Evolutionary conservation across 2,888 invertebrate genomes (phyloP).

Genomic region (Myopa tessellatipennis): DNA sequence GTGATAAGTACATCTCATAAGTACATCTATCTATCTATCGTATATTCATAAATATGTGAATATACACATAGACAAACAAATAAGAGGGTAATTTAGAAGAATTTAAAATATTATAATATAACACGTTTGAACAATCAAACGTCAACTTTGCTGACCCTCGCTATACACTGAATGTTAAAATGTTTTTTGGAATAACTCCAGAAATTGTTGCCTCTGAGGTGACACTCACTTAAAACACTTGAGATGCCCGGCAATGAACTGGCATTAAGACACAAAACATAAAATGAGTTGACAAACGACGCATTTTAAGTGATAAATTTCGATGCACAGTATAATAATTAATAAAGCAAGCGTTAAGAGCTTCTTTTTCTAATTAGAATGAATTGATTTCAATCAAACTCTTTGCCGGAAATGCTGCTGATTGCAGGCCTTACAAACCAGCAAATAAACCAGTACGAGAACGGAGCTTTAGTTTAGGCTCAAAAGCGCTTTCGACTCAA

Average conservation of each 20-base stretch:
- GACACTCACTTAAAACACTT: neutral
- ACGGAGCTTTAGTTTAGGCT: neutral
- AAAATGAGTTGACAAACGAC: neutral
- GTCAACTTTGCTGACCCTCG: slow-evolving; percentile 22
- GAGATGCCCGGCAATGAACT: slow-evolving; percentile 29
- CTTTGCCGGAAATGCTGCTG: slow-evolving; percentile 18
- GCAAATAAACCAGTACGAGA: neutral
- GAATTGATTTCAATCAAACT: neutral
- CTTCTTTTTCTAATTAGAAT: neutral
- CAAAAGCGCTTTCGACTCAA: slow-evolving; percentile 22
- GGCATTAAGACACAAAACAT: slow-evolving; percentile 11
- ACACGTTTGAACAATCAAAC: neutral
- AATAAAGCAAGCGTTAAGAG: neutral
- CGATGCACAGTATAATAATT: neutral
- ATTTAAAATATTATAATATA: no score
- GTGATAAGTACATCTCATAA: no score
- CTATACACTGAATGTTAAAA: neutral
- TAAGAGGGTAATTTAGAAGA: no score
- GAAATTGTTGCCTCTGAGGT: slow-evolving; percentile 18
- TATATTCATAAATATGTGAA: no score
- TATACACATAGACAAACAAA: no score
- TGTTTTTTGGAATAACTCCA: slow-evolving; percentile 26
- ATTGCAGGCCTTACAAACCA: neutral
- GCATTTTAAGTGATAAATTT: slow-evolving; percentile 8
- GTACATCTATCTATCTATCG: no score